Base-by-base conservation (phyloP, 2,113 vertebrate species). In the Chaetorhynchus papuensis region DNA sequence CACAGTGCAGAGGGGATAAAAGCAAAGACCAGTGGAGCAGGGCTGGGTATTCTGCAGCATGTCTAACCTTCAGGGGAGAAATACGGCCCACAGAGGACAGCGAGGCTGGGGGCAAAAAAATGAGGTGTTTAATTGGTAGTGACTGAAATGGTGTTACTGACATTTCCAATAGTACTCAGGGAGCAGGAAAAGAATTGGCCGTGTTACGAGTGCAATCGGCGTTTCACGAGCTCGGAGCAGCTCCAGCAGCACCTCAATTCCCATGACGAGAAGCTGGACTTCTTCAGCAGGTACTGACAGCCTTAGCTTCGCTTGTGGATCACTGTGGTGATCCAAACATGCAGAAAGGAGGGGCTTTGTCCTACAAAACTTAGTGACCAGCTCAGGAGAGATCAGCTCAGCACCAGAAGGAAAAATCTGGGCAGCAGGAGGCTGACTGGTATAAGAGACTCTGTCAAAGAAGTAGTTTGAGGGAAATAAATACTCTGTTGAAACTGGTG, bases 121-220 rank as follows among this genome's bases (percentile, higher is more conserved):
- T 17, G n/a, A 78, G 27, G 50, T 9, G 1, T 86, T 87, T 76
- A 63, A 61, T 52, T 89, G 54, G 6, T 68, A 57, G 45, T 78
- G 56, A 74, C 71, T 83, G 60, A 81, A 86, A 42, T 74, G 64
- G 59, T 83, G 42, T 88, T 79, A 28, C 19, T 90, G 64, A 56
- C 53, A 19, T 81, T 92, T 94, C 76, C 37, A 4, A 76, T 49
- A 99, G 98, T 99, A 93, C 98, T 99, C 56, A 97, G 99, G 80
- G 99, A 99, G 49, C 99, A 99, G 89, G 99, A 99, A 97, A 99
- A 99, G 98, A 99, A 99, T 92, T 99, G 99, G 99, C 99, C 99
- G 0, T 99, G 99, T 91, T 99, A 99, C 1, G 99, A 99, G 87
- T 99, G 99, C 83, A 99, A 99, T 90, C 98, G 99, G 7, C 99